phyloP scores from a whole-genome alignment of 2,888 invertebrate species.

The Rhagium mordax region DNA sequence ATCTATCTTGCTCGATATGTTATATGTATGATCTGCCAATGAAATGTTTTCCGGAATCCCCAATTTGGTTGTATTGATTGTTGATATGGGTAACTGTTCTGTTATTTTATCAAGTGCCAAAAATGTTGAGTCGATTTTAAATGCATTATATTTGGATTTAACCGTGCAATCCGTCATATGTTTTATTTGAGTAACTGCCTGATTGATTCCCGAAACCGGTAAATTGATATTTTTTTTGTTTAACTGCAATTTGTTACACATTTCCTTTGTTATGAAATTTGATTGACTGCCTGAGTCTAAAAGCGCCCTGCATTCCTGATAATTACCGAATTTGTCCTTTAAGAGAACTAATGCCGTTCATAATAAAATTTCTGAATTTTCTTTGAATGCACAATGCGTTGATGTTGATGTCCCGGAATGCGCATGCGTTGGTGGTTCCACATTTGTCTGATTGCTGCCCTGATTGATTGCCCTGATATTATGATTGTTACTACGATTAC shows the following conservation, averaged over 20 bases:
- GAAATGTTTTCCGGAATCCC: slow-evolving; percentile 13
- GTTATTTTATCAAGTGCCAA: slow-evolving; percentile 15
- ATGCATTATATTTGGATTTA: slow-evolving; percentile 1
- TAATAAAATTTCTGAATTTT: neutral
- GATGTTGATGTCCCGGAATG: too few species aligned
- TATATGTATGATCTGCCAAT: slow-evolving; percentile 7
- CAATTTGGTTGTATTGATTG: neutral
- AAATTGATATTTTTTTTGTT: neutral
- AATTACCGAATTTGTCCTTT: neutral
- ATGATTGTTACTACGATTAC: too few species aligned
- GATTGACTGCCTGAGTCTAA: neutral
- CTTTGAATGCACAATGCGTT: too few species aligned
- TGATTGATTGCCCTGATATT: too few species aligned
- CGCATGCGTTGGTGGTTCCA: too few species aligned
- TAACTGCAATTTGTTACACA: neutral
- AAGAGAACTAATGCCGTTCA: neutral
- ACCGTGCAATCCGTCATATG: neutral
- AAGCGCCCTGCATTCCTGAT: neutral
- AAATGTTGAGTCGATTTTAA: neutral
- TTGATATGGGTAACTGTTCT: neutral
- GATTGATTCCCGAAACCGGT: neutral
- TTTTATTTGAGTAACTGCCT: neutral
- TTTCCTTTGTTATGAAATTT: neutral
- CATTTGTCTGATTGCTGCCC: too few species aligned
- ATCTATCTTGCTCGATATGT: neutral